Evolutionary conservation across 2,888 invertebrate genomes (phyloP).

Genomic region (Neoitamus cyanurus): DNA sequence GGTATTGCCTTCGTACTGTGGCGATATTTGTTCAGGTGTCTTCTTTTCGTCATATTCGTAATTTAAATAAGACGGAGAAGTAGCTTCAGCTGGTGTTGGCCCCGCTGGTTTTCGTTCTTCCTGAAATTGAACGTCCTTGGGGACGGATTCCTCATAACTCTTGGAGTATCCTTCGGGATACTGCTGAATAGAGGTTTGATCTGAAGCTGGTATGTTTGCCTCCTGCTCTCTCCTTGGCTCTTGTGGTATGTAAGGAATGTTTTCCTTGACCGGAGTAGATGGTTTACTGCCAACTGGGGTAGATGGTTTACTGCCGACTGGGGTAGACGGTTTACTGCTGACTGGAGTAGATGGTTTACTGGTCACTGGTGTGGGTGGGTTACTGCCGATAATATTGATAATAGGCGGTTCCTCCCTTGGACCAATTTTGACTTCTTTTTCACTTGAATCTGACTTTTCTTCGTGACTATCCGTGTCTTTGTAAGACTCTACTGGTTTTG

Average conservation of each 20-base stretch:
- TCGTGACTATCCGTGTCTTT: constrained; percentile 10
- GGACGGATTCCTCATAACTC: constrained; percentile 8
- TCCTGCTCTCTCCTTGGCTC: not conserved
- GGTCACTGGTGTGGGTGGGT: constrained; percentile 13
- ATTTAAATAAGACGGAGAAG: not conserved
- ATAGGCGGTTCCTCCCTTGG: not conserved
- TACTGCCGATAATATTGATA: not conserved
- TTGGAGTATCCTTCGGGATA: constrained; percentile 25
- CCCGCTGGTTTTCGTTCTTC: not conserved
- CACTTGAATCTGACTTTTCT: constrained; percentile 44
- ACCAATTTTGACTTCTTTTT: constrained; percentile 10
- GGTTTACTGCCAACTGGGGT: not conserved
- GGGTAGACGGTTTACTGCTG: not conserved
- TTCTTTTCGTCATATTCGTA: not conserved
- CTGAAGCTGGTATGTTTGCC: not conserved
- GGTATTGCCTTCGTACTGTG: not conserved
- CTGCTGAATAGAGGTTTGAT: constrained; percentile 20
- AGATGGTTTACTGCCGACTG: constrained; percentile 11
- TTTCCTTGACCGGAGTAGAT: constrained; percentile 27
- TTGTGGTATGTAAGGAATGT: not conserved
- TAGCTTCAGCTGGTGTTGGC: not conserved
- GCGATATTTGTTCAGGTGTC: not conserved
- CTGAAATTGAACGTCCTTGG: not conserved
- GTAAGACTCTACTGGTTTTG: not conserved
- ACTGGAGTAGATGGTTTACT: not conserved